phyloP scores from a whole-genome alignment of 2,797 vertebrate species.

The Neosalanx taihuensis region DNA sequence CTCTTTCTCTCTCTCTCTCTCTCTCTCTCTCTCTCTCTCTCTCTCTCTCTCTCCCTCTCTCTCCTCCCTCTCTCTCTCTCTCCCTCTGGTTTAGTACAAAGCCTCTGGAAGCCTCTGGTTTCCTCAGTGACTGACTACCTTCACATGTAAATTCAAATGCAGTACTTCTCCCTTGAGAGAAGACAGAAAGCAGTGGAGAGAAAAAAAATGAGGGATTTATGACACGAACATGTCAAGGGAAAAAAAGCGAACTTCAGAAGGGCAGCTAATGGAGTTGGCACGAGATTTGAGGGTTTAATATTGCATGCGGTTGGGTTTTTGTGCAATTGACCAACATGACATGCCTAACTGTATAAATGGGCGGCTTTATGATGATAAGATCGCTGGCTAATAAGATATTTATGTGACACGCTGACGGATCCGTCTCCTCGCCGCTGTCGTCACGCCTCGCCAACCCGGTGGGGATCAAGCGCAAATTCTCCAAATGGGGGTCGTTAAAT shows the following conservation, averaged over 20 bases:
- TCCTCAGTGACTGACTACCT: slow-evolving; percentile 27
- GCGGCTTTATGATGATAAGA: slow-evolving; percentile 92
- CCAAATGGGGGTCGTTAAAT: slow-evolving; percentile 77
- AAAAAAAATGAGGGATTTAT: slow-evolving; percentile 35
- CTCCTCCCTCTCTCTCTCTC: slow-evolving; percentile 8
- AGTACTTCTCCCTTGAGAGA: slow-evolving; percentile 18
- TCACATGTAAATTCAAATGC: slow-evolving; percentile 35
- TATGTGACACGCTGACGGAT: slow-evolving; percentile 92
- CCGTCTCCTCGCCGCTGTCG: slow-evolving; percentile 69
- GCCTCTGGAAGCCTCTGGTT: slow-evolving; percentile 13
- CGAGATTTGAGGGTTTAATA: slow-evolving; percentile 74
- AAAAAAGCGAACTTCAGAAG: slow-evolving; percentile 58
- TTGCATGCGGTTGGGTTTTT: slow-evolving; percentile 73
- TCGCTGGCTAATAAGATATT: slow-evolving; percentile 97
- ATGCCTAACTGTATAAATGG: slow-evolving; percentile 89
- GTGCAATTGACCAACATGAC: slow-evolving; percentile 83
- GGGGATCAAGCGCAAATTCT: slow-evolving; percentile 77
- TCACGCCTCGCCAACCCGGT: slow-evolving; percentile 70
- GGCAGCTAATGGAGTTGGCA: slow-evolving; percentile 73
- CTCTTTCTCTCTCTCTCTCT: neutral
- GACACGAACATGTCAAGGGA: slow-evolving; percentile 33
- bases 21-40: neutral
- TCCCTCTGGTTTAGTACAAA: neutral
- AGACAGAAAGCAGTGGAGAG: slow-evolving; percentile 18
- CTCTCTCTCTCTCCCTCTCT: neutral